These are phyloP conservation scores for Mola mola DNA, from an alignment of 2,113 vertebrate genomes.

Conservation along the genomic window DNA sequence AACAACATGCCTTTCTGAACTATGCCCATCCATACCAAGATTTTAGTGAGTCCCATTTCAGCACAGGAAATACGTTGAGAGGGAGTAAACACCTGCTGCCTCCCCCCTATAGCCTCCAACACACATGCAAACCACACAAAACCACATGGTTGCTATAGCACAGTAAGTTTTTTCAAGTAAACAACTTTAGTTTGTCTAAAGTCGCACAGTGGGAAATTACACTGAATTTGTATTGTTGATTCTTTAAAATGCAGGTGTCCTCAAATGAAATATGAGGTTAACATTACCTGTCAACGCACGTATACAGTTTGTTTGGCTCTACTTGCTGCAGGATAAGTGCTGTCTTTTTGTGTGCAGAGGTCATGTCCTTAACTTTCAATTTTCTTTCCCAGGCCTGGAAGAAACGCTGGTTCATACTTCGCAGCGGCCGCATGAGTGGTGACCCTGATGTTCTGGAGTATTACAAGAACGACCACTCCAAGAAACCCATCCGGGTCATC, in stretches of 20 bases:
- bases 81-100: constrained; percentile 81
- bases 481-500: constrained; percentile 95
- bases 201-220: constrained; percentile 8
- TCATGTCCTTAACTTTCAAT: constrained; percentile 2
- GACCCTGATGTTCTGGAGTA: constrained; percentile 98
- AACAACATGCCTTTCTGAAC: too few relatives aligned
- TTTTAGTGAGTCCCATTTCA: constrained; percentile 8
- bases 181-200: constrained; percentile 37
- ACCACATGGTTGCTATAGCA: constrained; percentile 39
- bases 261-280: not conserved
- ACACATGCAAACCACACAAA: constrained; percentile 49
- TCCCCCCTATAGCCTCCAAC: constrained; percentile 26
- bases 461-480: constrained; percentile 97
- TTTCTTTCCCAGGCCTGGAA: constrained; percentile 91
- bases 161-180: constrained; percentile 28
- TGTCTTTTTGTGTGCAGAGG: not conserved
- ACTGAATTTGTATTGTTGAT: not conserved
- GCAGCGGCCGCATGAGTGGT: constrained; percentile 97
- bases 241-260: not conserved
- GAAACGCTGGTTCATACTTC: constrained; percentile 97
- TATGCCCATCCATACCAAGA: too few relatives aligned
- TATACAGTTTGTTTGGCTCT: too few relatives aligned
- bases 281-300: too few relatives aligned
- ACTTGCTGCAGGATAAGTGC: not conserved
- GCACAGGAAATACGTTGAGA: constrained; percentile 80